Evolutionary conservation across 2,888 invertebrate genomes (phyloP).

Genomic region (Ophion ventricosus): DNA sequence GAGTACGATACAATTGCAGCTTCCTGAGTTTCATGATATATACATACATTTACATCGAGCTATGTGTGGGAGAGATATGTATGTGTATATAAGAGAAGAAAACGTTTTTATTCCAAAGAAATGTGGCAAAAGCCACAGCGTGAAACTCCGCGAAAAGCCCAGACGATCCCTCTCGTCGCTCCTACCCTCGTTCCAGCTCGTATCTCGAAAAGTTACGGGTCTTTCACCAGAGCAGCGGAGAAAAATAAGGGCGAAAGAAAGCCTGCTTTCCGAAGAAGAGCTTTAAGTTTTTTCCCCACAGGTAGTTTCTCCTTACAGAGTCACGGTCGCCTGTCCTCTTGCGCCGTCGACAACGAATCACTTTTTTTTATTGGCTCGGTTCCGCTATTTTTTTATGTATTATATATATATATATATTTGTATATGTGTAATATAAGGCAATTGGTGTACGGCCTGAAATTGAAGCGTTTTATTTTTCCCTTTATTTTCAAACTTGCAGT

Average conservation of each 20-base stretch:
- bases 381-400: constrained; percentile 13
- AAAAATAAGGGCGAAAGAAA: constrained; percentile 46
- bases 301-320: constrained; percentile 54
- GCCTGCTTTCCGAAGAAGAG: constrained; percentile 31
- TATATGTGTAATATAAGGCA: too few species aligned
- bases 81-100: constrained; percentile 26
- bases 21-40: constrained; percentile 36
- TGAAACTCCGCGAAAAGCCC: constrained; percentile 56
- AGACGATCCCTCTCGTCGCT: constrained; percentile 48
- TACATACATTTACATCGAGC: constrained; percentile 21
- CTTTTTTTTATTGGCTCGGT: constrained; percentile 7
- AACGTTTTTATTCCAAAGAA: constrained; percentile 58
- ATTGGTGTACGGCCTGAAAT: too few species aligned
- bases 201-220: constrained; percentile 59
- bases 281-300: constrained; percentile 59
- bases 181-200: constrained; percentile 23
- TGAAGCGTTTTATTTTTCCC: too few species aligned
- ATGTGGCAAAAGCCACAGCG: constrained; percentile 57
- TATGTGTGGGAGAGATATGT: background rate
- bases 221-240: constrained; percentile 14
- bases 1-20: constrained; percentile 44
- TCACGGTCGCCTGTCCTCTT: constrained; percentile 23
- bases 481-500: too few species aligned
- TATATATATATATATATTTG: background rate
- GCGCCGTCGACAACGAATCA: constrained; percentile 4